A percentile compares a stretch with the other conserved stretches of the same genome.
Evolutionary conservation across 2,888 invertebrate genomes (phyloP).

Genomic region (Meteorus cinctellus): DNA sequence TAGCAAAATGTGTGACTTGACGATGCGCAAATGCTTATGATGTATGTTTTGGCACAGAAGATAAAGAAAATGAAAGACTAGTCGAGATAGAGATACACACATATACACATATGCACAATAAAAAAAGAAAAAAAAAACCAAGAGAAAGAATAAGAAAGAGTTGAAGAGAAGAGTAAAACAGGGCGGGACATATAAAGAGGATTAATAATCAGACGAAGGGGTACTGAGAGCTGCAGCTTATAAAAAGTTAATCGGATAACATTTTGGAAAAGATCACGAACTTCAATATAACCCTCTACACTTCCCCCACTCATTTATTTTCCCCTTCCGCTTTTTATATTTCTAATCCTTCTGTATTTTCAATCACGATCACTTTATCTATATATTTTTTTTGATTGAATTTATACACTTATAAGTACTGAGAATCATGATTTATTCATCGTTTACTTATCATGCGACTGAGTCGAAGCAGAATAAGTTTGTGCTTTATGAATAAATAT

Average conservation of each 20-base stretch:
- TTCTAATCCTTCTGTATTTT: background rate
- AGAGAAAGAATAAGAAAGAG: background rate
- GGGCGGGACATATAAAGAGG: background rate
- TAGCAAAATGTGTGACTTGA: conserved; percentile 24
- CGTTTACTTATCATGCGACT: conserved; percentile 38
- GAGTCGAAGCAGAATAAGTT: conserved; percentile 7
- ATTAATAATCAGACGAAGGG: conserved; percentile 11
- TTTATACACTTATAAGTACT: conserved; percentile 6
- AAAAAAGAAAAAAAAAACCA: background rate
- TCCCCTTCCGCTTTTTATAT: background rate
- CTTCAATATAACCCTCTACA: conserved; percentile 7
- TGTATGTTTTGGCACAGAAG: conserved; percentile 8
- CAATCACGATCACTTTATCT: background rate
- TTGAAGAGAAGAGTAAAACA: background rate
- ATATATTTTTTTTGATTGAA: background rate
- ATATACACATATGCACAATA: background rate
- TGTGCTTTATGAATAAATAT: background rate
- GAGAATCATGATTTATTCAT: conserved; percentile 37
- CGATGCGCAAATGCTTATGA: conserved; percentile 18
- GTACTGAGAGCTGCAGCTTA: background rate
- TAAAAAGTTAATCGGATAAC: conserved; percentile 26
- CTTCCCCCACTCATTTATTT: background rate
- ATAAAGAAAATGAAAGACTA: background rate
- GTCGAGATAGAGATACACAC: background rate
- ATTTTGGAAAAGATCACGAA: conserved; percentile 24